A percentile compares a stretch with the other conserved stretches of the same genome.
Evolutionary conservation across 2,113 vertebrate genomes (phyloP).

Genomic region (Catagonus wagneri): DNA sequence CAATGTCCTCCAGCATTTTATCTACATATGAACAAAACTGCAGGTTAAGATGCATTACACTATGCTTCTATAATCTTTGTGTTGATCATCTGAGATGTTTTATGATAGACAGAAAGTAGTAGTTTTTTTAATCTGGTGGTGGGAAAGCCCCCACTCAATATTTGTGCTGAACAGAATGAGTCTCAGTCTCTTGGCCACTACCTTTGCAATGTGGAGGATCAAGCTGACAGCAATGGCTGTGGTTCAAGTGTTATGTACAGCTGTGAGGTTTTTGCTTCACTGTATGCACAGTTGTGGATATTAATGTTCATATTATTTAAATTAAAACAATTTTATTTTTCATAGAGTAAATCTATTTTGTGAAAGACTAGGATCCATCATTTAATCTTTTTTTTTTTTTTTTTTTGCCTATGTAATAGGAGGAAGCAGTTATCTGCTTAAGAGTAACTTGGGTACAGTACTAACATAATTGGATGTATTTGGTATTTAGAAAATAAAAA

Average conservation of each 20-base stretch:
- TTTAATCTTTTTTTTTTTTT: not conserved
- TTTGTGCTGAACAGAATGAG: not conserved
- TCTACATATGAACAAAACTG: not conserved
- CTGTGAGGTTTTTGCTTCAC: not conserved
- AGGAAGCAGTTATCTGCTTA: not conserved
- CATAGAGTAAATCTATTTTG: not conserved
- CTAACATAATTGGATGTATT: not conserved
- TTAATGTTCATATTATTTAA: constrained; percentile 4
- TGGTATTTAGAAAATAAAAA: not conserved
- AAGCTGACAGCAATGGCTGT: not conserved
- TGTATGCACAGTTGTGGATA: not conserved
- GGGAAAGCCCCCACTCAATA: not conserved
- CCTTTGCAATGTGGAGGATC: not conserved
- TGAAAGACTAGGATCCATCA: not conserved
- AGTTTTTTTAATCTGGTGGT: not conserved
- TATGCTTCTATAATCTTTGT: not conserved
- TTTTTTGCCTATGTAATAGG: not conserved
- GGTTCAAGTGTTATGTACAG: not conserved
- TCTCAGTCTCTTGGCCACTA: not conserved
- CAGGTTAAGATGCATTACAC: not conserved
- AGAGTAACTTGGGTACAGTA: not conserved
- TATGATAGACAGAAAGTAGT: not conserved
- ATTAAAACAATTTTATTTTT: not conserved
- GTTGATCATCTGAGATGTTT: not conserved
- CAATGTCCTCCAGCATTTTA: not conserved